Percentiles rank a stretch among this genome's conserved stretches.
phyloP scores from a whole-genome alignment of 2,888 invertebrate genomes.

The Lepas anatifera region DNA sequence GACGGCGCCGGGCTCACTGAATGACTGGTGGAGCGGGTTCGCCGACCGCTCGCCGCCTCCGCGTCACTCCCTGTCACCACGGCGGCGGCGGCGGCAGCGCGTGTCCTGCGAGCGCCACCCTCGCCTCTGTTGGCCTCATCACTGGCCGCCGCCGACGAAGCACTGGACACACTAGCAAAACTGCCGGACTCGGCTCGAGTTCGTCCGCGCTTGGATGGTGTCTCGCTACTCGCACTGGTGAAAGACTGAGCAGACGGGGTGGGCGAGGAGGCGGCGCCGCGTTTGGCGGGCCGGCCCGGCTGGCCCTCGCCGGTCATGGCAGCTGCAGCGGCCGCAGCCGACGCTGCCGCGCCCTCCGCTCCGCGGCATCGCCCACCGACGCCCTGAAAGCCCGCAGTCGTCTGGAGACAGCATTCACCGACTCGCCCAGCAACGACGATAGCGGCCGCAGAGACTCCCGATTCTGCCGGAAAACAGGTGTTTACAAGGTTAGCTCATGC shows the following conservation, averaged over 20 bases:
- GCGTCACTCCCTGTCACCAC: neutral
- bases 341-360: neutral
- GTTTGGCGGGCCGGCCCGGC: neutral
- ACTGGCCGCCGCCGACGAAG: too few species aligned
- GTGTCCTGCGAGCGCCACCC: too few species aligned
- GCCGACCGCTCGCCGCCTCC: neutral
- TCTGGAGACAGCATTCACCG: neutral
- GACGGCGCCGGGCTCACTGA: neutral
- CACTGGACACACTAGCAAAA: too few species aligned
- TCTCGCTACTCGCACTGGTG: neutral
- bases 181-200: neutral
- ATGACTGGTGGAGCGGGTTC: neutral
- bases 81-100: too few species aligned
- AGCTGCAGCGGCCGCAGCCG: neutral
- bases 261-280: neutral
- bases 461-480: neutral
- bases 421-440: neutral
- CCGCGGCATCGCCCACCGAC: neutral
- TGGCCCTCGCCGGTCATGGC: neutral
- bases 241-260: neutral
- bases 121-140: too few species aligned
- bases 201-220: neutral
- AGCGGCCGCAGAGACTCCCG: neutral
- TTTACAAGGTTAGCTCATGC: too few species aligned
- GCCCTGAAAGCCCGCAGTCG: conserved; percentile 2